phyloP scores from a whole-genome alignment of 2,113 vertebrate genomes.

The Hymenochirus boettgeri region DNA sequence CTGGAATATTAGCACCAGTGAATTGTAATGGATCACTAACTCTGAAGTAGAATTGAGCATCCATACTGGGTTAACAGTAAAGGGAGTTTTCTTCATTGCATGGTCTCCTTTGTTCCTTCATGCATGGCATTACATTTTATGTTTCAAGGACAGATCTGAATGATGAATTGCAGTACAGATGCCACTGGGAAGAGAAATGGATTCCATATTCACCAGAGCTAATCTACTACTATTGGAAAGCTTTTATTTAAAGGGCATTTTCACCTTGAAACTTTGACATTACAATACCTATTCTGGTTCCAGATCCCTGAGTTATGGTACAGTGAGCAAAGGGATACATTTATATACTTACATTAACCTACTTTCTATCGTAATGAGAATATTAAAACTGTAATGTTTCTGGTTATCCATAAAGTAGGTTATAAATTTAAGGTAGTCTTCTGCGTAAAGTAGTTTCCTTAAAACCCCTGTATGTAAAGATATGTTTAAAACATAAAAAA shows the following conservation, averaged over 20 bases:
- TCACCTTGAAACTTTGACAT: not conserved
- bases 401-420: no score
- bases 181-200: slow-evolving; percentile 22
- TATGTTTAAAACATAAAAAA: no score
- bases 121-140: slow-evolving; percentile 13
- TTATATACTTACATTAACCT: no score
- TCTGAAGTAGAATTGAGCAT: slow-evolving; percentile 14
- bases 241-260: slow-evolving; percentile 14
- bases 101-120: slow-evolving; percentile 26
- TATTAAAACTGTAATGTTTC: no score
- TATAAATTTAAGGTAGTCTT: no score
- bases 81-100: slow-evolving; percentile 16
- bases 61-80: slow-evolving; percentile 5
- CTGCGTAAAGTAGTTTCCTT: no score
- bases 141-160: slow-evolving; percentile 43
- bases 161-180: slow-evolving; percentile 39
- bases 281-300: not conserved
- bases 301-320: not conserved
- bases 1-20: no score
- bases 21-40: not conserved
- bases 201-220: slow-evolving; percentile 23
- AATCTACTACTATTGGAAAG: slow-evolving; percentile 4
- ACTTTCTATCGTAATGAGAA: no score
- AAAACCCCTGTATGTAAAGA: no score
- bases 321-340: no score